Conservation (phyloP, 1,140 invertebrate species). For the Aphis craccivora region DNA sequence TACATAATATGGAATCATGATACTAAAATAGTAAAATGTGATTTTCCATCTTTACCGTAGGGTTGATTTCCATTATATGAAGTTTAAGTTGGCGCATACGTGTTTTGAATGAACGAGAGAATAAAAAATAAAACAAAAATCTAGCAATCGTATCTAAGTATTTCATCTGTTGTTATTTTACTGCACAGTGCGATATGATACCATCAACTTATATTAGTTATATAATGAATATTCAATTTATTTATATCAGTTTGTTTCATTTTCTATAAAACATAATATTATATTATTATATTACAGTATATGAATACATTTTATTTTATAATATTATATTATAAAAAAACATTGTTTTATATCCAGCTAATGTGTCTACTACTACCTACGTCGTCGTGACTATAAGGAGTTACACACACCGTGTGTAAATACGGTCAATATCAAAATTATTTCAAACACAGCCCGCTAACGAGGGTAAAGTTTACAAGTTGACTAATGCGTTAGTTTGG, state of each 20-base stretch:
- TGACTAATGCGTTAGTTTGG: conserved; percentile 34
- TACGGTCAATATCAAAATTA: not conserved
- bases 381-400: too few relatives aligned
- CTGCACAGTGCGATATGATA: not conserved
- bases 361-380: not conserved
- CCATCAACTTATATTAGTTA: not conserved
- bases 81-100: not conserved
- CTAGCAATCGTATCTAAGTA: too few relatives aligned
- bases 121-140: not conserved
- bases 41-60: not conserved
- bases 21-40: not conserved
- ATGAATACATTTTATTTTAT: not conserved
- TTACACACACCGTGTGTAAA: not conserved
- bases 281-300: not conserved
- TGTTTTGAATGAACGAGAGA: conserved; percentile 25
- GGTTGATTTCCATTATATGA: conserved; percentile 35
- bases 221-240: not conserved
- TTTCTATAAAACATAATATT: not conserved
- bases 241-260: not conserved
- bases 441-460: conserved; percentile 22
- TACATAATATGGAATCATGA: not conserved
- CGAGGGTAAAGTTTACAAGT: conserved; percentile 54
- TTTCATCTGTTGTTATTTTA: not conserved
- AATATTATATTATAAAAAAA: not conserved
- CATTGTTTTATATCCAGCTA: not conserved